Evolutionary conservation across 2,113 vertebrate genomes (phyloP).

Genomic region (human (Homo sapiens)): DNA sequence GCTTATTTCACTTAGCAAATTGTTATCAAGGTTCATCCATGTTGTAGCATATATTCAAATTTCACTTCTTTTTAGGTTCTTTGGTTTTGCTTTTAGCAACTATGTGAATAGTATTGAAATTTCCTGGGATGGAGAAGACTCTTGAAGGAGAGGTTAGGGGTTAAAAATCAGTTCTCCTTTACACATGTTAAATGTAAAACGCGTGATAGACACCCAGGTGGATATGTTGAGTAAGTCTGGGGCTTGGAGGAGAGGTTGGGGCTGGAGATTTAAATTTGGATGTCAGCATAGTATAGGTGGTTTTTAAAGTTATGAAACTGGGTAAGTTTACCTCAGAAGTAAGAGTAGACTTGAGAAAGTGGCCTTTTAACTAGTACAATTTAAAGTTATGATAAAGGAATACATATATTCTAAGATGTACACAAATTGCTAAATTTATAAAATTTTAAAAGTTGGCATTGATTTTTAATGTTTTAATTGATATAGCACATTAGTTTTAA

Average conservation of each 20-base stretch:
- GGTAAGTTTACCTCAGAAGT: background rate
- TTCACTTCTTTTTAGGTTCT: conserved; percentile 20
- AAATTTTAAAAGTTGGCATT: conserved; percentile 32
- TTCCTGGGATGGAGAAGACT: conserved; percentile 12
- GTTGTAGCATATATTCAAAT: background rate
- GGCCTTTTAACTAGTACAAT: background rate
- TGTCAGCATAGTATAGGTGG: background rate
- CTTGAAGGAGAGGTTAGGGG: background rate
- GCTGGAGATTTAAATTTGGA: background rate
- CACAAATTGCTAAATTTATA: conserved; percentile 13
- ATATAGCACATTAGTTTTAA: conserved; percentile 38
- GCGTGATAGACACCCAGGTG: background rate
- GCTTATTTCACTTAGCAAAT: conserved; percentile 33
- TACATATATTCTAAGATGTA: background rate
- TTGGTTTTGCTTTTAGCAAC: conserved; percentile 47
- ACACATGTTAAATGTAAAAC: background rate
- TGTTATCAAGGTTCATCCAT: background rate
- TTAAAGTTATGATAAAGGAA: conserved; percentile 4
- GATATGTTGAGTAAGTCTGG: background rate
- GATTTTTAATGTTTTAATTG: conserved; percentile 40
- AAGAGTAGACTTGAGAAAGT: conserved; percentile 41
- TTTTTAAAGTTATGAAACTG: background rate
- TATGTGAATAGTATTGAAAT: background rate
- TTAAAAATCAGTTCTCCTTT: conserved; percentile 10
- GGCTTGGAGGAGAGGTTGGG: background rate